A percentile compares a stretch with the other conserved stretches of the same genome.
phyloP scores from a whole-genome alignment of 1,140 invertebrate genomes.

The Macrostomum lignano region DNA sequence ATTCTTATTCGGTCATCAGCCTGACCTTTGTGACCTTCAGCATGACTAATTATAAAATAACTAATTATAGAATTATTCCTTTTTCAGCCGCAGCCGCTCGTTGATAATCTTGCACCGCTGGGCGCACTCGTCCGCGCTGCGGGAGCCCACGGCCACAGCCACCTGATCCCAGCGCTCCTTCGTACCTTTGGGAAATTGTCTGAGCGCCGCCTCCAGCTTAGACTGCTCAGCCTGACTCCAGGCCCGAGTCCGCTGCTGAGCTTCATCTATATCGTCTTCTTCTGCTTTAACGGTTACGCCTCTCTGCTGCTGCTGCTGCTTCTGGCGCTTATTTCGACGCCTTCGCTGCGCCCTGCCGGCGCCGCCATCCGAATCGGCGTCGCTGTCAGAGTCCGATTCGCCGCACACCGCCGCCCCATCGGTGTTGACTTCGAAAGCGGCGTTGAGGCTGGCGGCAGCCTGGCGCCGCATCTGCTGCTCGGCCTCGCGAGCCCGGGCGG shows the following conservation, averaged over 20 bases:
- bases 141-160: too few species aligned
- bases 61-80: too few species aligned
- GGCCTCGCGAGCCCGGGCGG: constrained; percentile 50
- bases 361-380: not conserved
- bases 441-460: too few species aligned
- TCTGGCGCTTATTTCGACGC: not conserved
- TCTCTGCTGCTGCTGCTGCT: not conserved
- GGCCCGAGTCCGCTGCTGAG: constrained; percentile 17
- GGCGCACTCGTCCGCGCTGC: too few species aligned
- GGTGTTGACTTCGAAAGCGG: too few species aligned
- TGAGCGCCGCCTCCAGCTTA: constrained; percentile 52
- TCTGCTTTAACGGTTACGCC: not conserved
- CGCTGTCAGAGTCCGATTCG: too few species aligned
- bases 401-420: too few species aligned
- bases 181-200: constrained; percentile 52
- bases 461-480: constrained; percentile 7
- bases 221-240: constrained; percentile 69
- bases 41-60: too few species aligned
- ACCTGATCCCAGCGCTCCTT: constrained; percentile 70
- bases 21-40: too few species aligned
- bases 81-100: too few species aligned
- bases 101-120: too few species aligned
- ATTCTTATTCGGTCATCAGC: too few species aligned
- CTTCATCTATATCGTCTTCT: not conserved
- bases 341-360: not conserved